Evolutionary conservation across 2,113 vertebrate species (phyloP).

Genomic region (Agelaius tricolor): DNA sequence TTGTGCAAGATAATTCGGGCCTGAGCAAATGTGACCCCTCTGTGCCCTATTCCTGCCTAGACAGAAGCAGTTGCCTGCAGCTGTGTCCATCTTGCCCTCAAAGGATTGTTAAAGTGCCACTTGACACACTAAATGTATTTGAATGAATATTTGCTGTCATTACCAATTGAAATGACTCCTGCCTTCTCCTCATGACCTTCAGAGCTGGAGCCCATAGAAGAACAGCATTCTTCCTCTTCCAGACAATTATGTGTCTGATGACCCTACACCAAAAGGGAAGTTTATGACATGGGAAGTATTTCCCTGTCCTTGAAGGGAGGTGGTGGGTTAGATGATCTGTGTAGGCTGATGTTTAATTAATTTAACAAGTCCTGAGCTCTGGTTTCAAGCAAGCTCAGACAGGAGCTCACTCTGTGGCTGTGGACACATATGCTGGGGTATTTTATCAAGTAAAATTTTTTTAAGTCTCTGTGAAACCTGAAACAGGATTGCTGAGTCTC

Average conservation of each 20-base stretch:
- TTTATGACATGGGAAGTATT: background rate
- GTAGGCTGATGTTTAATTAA: background rate
- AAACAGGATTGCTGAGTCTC: background rate
- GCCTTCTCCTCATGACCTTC: constrained; percentile 7
- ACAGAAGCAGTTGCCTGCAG: constrained; percentile 45
- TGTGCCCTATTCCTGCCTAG: constrained; percentile 6
- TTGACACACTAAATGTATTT: constrained; percentile 17
- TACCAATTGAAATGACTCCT: background rate
- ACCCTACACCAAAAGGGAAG: background rate
- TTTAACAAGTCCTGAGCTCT: background rate
- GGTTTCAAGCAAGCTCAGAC: background rate
- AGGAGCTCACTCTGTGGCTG: background rate
- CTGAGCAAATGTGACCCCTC: constrained; percentile 28
- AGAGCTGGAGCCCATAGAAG: background rate
- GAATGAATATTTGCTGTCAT: constrained; percentile 32
- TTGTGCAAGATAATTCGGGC: background rate
- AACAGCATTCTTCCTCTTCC: background rate
- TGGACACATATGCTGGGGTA: background rate
- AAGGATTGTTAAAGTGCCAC: constrained; percentile 30
- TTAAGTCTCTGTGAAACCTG: background rate
- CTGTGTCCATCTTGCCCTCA: constrained; percentile 29
- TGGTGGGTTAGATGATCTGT: background rate
- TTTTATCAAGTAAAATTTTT: background rate
- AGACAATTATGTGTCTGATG: background rate
- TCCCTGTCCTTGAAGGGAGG: background rate